Conservation (phyloP, 2,888 invertebrate species). For the Dynastes grantii region DNA sequence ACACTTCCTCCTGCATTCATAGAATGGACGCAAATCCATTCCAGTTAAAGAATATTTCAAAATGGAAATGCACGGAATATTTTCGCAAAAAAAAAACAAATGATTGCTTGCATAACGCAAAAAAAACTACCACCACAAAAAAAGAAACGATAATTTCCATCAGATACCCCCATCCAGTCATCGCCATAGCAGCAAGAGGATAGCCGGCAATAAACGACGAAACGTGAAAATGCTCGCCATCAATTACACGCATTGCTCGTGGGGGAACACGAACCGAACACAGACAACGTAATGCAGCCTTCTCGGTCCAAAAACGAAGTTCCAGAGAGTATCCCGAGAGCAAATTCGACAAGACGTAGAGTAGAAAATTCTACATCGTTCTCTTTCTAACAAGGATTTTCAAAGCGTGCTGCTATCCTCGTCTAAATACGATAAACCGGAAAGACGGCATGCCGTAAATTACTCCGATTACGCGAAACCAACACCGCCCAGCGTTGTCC, state of each 20-base stretch:
- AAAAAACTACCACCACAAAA: not conserved
- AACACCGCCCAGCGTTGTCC: constrained; percentile 19
- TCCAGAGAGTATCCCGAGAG: not conserved
- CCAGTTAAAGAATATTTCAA: too few relatives aligned
- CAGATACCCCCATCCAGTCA: too few relatives aligned
- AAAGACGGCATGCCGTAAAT: constrained; percentile 31
- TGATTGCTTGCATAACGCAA: too few relatives aligned
- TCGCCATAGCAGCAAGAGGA: not conserved
- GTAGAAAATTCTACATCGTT: not conserved
- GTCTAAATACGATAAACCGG: constrained; percentile 30
- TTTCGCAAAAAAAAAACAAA: too few relatives aligned
- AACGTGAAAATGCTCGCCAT: constrained; percentile 33
- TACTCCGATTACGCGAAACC: constrained; percentile 25
- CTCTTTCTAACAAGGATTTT: not conserved
- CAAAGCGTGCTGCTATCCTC: not conserved
- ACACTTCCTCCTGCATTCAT: too few relatives aligned
- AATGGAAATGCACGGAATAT: too few relatives aligned
- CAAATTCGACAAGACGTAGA: not conserved
- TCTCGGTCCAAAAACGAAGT: not conserved
- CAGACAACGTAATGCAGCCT: not conserved
- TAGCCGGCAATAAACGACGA: constrained; percentile 21
- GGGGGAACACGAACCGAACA: not conserved
- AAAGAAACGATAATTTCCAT: not conserved
- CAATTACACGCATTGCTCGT: constrained; percentile 30
- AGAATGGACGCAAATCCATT: too few relatives aligned